Base-by-base conservation (phyloP, 2,113 vertebrate genomes). In the Labeo catla region DNA sequence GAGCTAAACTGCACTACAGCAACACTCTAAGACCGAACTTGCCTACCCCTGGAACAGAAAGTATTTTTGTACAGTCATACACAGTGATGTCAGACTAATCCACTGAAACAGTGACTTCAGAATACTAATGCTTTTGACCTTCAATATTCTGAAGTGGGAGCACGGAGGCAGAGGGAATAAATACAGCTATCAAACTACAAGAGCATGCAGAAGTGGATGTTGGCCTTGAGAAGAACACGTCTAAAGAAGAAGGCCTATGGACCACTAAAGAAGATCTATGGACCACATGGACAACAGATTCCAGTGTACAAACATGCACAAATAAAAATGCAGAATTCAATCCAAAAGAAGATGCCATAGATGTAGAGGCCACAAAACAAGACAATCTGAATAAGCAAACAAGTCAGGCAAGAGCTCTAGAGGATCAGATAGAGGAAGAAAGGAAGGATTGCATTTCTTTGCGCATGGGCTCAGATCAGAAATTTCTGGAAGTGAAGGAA, bases 101-200 rank as follows among this genome's bases (percentile, higher is more conserved):
- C 59, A 43, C 16, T 43, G 21, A 10, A 43, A 66, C 47, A 36
- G 59, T 77, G 57, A 43, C 54, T 59, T 54, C 82, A 59, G 11
- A 61, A 16, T 76, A 34, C 45, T 66, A 50, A 66, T 47, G 5
- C 19, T 85, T 65, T 81, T 59, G n/a, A 49, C 36, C 79, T 86
- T 43, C 9, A 81, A 19, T 8, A 50, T 45, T 79, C 54, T 84
- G 45, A 34, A 83, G 47, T 70, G 28, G 63, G 10, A 54, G 15
- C 45, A 3, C 59, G 50, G 65, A n/a, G 54, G 50, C 63, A 70
- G 84, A 66, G 72, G 76, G 8, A 82, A n/a, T n/a, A 72, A 45
- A 39, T 61, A 7, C 45, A 34, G 54, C 6, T n/a, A 13, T 23
- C 7, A 28, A 49, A 8, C 6, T 28, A 76, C 9, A 57, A 13